Conservation (phyloP, 2,888 invertebrate genomes). For the Chydorus sphaericus region DNA sequence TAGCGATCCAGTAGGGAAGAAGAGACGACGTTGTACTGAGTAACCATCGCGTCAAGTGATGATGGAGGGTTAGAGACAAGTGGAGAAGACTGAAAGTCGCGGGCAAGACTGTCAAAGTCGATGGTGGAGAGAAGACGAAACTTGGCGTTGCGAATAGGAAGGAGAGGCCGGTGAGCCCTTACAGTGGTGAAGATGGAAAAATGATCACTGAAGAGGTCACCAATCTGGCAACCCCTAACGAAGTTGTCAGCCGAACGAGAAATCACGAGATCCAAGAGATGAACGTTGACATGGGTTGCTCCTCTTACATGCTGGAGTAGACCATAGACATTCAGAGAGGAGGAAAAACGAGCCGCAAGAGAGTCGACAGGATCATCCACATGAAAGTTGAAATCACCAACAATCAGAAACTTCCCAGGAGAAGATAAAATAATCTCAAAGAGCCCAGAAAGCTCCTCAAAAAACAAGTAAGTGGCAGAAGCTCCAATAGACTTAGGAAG, state of each 20-base stretch:
- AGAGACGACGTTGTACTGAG: neutral
- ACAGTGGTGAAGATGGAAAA: neutral
- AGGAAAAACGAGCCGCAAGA: neutral
- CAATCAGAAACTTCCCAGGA: neutral
- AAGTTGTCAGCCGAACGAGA: slow-evolving; percentile 1
- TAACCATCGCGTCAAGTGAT: neutral
- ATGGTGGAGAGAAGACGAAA: neutral
- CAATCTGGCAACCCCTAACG: neutral
- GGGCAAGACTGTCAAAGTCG: neutral
- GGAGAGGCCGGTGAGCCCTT: neutral
- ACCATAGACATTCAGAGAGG: neutral
- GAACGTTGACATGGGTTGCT: neutral
- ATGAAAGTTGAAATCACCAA: slow-evolving; percentile 1
- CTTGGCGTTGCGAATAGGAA: neutral
- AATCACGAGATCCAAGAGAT: slow-evolving; percentile 4
- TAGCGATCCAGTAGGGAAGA: neutral
- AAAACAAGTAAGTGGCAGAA: too few species aligned
- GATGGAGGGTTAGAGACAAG: neutral
- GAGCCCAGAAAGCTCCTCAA: too few species aligned
- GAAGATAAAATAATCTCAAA: too few species aligned
- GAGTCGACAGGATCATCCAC: neutral
- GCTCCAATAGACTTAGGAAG: too few species aligned
- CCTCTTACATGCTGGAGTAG: neutral
- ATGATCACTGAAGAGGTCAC: neutral
- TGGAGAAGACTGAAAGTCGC: neutral